Evolutionary conservation across 2,797 vertebrate genomes (phyloP).

Genomic region (Clangula hyemalis): DNA sequence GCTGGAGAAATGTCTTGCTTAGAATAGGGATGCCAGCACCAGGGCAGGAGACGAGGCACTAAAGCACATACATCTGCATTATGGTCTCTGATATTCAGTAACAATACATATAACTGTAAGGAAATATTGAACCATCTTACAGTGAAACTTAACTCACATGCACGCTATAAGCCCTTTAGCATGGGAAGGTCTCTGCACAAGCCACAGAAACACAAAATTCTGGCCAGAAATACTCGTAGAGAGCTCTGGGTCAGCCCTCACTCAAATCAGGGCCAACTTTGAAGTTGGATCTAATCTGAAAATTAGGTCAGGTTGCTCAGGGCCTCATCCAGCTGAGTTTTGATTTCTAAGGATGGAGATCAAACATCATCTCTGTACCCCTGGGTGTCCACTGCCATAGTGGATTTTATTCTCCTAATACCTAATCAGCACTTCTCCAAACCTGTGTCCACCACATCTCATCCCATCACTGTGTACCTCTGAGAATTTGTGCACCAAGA

Average conservation of each 20-base stretch:
- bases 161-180: fast-evolving
- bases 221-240: background rate
- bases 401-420: background rate
- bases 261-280: background rate
- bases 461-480: background rate
- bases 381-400: too few species aligned
- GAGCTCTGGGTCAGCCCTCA: background rate
- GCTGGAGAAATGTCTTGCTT: background rate
- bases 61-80: too few species aligned
- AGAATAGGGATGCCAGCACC: background rate
- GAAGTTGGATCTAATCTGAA: background rate
- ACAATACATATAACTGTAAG: fast-evolving
- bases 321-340: background rate
- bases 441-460: fast-evolving
- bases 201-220: too few species aligned
- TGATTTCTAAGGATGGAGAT: background rate
- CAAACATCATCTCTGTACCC: background rate
- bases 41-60: background rate
- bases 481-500: fast-evolving
- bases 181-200: background rate
- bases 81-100: background rate
- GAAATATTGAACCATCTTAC: fast-evolving
- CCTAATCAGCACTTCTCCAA: background rate
- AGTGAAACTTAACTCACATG: background rate
- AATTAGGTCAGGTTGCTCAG: background rate